Base-by-base conservation (phyloP, 2,797 vertebrate species). In the Helicolenus hilgendorfi region DNA sequence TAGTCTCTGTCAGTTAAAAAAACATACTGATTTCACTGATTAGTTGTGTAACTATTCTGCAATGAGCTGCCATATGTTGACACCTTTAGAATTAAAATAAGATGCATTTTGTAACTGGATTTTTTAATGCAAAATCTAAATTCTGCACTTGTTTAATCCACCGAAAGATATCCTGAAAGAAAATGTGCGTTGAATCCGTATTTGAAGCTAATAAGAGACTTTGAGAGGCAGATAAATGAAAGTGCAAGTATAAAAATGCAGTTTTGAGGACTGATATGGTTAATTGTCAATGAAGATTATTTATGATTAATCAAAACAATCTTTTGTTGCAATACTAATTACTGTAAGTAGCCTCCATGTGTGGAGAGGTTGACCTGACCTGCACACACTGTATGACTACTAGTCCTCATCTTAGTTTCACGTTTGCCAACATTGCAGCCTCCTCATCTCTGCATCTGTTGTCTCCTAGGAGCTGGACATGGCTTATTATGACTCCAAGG, bases 401-500 rank as follows among this genome's bases (percentile, higher is more conserved):
- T 67, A 6, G 26, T 68, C 26, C 67, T 83, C 58, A 74, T 72
- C 45, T 29, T 60, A 41, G 62, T 77, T 85, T 78, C 31, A 67
- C 29, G 7, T 26, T 58, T 75, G n/a, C 65, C 49, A 59, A 41
- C 33, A 55, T 35, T 70, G 67, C 71, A 49, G 11, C 64, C 11
- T 65, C 7, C 31, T 83, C 55, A 80, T 69, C 4, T 55, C 11
- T 84, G 55, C 27, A 29, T 92, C 41, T 92, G 90, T 88, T 82
- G 79, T 87, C 89, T 91, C 91, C 33, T 93, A 99, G 99, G 99
- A 99, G 95, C 97, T 98, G 92, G 98, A 99, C 85, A 98, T 99
- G 84, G 97, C 98, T 81, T 99, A 99, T 92, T 99, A 99, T 5
- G 99, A 99, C 71, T 99, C 99, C 86, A 99, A 99, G 92, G 99